Conservation (phyloP, 2,888 invertebrate genomes). For the Pollenia labialis region DNA sequence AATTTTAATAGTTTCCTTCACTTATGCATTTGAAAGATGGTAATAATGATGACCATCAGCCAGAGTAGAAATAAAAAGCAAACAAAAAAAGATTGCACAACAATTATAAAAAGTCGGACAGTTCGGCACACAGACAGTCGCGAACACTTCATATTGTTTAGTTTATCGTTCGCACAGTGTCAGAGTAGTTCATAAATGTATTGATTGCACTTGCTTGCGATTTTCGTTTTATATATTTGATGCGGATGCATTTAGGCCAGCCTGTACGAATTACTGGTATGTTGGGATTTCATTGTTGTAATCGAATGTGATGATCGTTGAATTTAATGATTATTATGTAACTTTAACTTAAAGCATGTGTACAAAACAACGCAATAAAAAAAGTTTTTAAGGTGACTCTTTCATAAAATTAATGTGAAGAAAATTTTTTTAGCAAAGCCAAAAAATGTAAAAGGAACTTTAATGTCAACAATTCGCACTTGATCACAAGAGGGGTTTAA, state of each 20-base stretch:
- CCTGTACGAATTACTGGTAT: background rate
- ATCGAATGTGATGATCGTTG: constrained; percentile 23
- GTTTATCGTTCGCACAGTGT: constrained; percentile 33
- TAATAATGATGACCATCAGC: constrained; percentile 40
- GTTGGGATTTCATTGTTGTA: constrained; percentile 17
- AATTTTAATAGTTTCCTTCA: constrained; percentile 49
- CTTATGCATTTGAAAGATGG: constrained; percentile 20
- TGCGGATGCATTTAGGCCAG: constrained; percentile 66
- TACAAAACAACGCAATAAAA: background rate
- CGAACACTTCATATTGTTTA: constrained; percentile 17
- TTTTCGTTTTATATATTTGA: constrained; percentile 34
- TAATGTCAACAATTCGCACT: too few species aligned
- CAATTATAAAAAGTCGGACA: constrained; percentile 49
- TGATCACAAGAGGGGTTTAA: too few species aligned
- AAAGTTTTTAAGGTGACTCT: too few species aligned
- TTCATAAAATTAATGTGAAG: too few species aligned
- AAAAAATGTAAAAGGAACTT: too few species aligned
- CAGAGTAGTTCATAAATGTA: background rate
- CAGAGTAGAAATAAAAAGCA: background rate
- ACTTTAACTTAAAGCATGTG: constrained; percentile 12
- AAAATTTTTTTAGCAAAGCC: too few species aligned
- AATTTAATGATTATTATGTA: constrained; percentile 57
- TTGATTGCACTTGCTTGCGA: constrained; percentile 14
- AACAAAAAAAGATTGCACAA: constrained; percentile 52
- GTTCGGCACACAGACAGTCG: background rate